phyloP scores from a whole-genome alignment of 2,113 vertebrate species.

The Scolopax mira region DNA sequence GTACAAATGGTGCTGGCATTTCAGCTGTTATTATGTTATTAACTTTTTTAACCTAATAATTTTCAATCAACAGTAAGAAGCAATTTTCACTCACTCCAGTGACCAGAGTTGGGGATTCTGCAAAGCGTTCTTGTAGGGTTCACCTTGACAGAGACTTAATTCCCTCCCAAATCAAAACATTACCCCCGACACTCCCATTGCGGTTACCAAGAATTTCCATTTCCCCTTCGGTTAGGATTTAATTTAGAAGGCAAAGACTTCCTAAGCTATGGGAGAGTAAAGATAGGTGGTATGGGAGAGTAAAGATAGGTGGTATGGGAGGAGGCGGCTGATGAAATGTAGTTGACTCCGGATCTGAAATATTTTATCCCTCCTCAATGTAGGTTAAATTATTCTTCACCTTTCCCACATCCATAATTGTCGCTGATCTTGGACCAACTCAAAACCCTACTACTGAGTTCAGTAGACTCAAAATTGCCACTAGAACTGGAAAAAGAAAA shows the following conservation, averaged over 20 bases:
- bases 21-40: constrained; percentile 60
- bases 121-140: background rate
- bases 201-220: constrained; percentile 54
- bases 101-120: constrained; percentile 29
- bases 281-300: constrained; percentile 66
- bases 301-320: constrained; percentile 65
- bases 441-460: constrained; percentile 72
- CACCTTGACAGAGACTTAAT: constrained; percentile 46
- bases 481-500: constrained; percentile 67
- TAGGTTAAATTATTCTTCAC: constrained; percentile 76
- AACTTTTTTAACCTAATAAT: constrained; percentile 63
- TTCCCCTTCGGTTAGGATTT: constrained; percentile 62
- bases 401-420: constrained; percentile 75
- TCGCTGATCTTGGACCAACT: constrained; percentile 72
- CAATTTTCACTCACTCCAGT: constrained; percentile 46
- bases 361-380: constrained; percentile 74
- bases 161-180: constrained; percentile 41
- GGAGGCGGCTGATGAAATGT: constrained; percentile 69
- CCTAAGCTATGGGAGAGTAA: constrained; percentile 66
- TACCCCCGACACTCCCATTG: background rate
- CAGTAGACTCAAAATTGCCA: constrained; percentile 68
- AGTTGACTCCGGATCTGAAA: constrained; percentile 72
- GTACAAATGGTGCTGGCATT: constrained; percentile 56
- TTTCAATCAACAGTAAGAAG: constrained; percentile 53
- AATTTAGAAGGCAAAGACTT: constrained; percentile 67